Evolutionary conservation across 2,113 vertebrate genomes (phyloP), one percentile per base, ranked within the genome.

Genomic region (Zingel zingel): DNA sequence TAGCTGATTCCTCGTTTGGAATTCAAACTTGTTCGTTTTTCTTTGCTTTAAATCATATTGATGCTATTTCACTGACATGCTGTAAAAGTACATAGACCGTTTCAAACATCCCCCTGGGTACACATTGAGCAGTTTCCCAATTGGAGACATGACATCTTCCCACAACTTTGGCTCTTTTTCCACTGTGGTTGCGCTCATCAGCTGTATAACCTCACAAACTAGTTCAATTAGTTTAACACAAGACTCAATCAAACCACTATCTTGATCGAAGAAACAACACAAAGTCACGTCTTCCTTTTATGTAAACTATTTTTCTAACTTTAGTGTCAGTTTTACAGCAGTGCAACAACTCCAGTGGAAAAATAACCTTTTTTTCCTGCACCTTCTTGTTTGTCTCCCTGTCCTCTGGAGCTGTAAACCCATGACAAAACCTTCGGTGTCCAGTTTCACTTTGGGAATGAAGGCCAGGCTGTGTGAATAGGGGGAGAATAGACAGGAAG

Each of bases 391-490:
- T 93, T 93, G 85, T 86, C 84, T 89, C 84, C 85, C 86, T 47
- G 83, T 92, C 75, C 84, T 94, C 77, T 30, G 81, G 86, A 84
- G 84, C 91, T 90, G 83, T 92, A 93, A 91, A 92, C 79, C 91
- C 89, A 90, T 47, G 91, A 93, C 91, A 91, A 93, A 91, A 89
- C 84, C 84, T 57, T 51, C 0, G 61, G 87, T 92, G 84, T 93
- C 91, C 86, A 65, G 91, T 94, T 93, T 92, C 92, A 91, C 78
- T 83, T 77, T 91, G 85, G 88, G 87, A 93, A 93, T 91, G 88
- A 90, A 77, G 89, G 82, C 90, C 87, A 82, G 88, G 86, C 85
- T 74, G 82, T 89, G 72, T 92, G 87, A 95, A 89, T 85, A 88
- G 86, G 87, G 27, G 91, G 86, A 86, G 89, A 91, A 92, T 88